These are phyloP conservation scores for Linnaemya tessellans DNA, from an alignment of 2,888 invertebrate species.

Conservation along the genomic window DNA sequence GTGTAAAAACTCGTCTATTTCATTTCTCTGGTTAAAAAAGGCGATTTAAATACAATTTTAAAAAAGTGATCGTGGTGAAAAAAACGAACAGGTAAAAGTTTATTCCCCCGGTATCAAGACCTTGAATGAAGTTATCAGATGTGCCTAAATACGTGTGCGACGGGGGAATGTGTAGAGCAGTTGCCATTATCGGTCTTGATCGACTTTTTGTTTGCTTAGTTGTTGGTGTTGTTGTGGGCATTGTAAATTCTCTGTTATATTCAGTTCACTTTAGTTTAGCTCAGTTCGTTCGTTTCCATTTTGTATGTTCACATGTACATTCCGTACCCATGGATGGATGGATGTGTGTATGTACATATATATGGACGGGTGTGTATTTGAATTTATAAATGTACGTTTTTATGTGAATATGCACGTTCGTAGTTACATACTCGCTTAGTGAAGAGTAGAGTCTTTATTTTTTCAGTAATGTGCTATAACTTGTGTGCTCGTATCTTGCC, in stretches of 20 bases:
- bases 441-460: constrained; percentile 28
- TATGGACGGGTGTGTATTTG: constrained; percentile 9
- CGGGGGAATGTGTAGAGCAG: constrained; percentile 27
- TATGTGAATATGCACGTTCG: not conserved
- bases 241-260: constrained; percentile 59
- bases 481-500: constrained; percentile 52
- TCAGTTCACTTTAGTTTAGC: constrained; percentile 70
- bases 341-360: not conserved
- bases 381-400: constrained; percentile 27
- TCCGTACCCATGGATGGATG: not conserved
- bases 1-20: no score
- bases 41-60: no score
- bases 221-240: constrained; percentile 20
- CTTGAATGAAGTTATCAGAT: constrained; percentile 10
- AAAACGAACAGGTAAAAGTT: not conserved
- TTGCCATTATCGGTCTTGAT: constrained; percentile 46
- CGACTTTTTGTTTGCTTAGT: constrained; percentile 40
- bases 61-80: no score
- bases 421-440: not conserved
- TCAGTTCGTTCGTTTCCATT: constrained; percentile 64
- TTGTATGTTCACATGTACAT: not conserved
- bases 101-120: not conserved
- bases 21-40: no score
- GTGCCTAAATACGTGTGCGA: not conserved
- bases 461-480: constrained; percentile 61